Evolutionary conservation across 2,113 vertebrate species (phyloP).

Genomic region (Carassius auratus): DNA sequence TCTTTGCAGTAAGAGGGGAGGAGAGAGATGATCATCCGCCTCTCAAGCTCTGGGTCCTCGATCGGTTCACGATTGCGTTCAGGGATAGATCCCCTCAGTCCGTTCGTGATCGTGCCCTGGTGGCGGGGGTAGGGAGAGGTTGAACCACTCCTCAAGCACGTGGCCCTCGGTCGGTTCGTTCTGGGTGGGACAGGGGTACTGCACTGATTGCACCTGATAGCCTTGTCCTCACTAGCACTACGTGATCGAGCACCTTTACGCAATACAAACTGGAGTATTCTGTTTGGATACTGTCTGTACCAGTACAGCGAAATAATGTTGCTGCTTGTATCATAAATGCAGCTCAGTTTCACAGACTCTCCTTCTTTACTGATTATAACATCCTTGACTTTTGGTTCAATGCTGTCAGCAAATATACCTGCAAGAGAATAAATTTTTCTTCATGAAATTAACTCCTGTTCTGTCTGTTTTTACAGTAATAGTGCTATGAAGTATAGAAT

Average conservation of each 20-base stretch:
- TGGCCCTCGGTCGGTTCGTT: no score
- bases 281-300: constrained; percentile 19
- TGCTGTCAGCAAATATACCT: not conserved
- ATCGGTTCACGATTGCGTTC: no score
- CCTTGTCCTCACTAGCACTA: no score
- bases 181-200: no score
- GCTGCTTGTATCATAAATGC: constrained; percentile 7
- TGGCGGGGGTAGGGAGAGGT: no score
- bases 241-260: not conserved
- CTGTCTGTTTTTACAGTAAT: not conserved
- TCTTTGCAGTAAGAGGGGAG: no score
- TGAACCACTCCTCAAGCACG: no score
- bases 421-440: not conserved
- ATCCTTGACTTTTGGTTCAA: not conserved
- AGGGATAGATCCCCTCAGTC: no score
- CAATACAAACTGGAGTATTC: not conserved
- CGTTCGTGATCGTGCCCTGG: no score
- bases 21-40: no score
- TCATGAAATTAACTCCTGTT: not conserved
- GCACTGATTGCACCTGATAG: no score
- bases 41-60: no score
- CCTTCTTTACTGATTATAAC: not conserved
- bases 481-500: not conserved
- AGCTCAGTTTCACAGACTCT: constrained; percentile 9
- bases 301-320: not conserved